A percentile compares a stretch with the other conserved stretches of the same genome.
Evolutionary conservation across 2,113 vertebrate genomes (phyloP).

Genomic region (Pungitius pungitius): DNA sequence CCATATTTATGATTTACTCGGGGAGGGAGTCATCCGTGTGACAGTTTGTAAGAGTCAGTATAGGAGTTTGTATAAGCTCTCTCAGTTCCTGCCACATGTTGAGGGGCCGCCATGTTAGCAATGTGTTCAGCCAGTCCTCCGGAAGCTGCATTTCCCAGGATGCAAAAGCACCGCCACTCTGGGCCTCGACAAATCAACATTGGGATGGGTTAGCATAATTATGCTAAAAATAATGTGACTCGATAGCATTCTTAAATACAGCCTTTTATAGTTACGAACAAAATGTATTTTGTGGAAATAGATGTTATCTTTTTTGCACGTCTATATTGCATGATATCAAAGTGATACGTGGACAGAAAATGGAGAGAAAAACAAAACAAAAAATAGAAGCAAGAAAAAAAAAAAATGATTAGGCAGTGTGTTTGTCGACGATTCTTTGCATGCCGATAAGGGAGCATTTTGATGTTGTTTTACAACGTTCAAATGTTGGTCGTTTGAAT

Average conservation of each 20-base stretch:
- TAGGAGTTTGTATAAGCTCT: conserved; percentile 68
- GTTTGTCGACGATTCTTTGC: conserved; percentile 80
- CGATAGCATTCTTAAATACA: conserved; percentile 84
- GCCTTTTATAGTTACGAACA: conserved; percentile 84
- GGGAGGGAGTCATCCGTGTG: conserved; percentile 47
- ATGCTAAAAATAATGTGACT: conserved; percentile 81
- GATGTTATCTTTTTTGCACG: conserved; percentile 88
- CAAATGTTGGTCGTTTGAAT: conserved; percentile 53
- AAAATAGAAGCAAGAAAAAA: conserved; percentile 54
- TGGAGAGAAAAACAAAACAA: conserved; percentile 64
- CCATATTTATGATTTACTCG: conserved; percentile 77
- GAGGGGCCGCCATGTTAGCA: conserved; percentile 65
- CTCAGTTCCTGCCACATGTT: conserved; percentile 67
- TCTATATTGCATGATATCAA: conserved; percentile 86
- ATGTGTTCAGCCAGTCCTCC: conserved; percentile 67
- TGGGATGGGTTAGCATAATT: conserved; percentile 77
- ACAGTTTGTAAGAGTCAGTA: conserved; percentile 66
- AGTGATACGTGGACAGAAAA: conserved; percentile 80
- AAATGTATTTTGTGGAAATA: conserved; percentile 87
- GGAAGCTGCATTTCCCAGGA: conserved; percentile 70
- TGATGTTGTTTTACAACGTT: conserved; percentile 74
- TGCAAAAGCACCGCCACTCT: conserved; percentile 74
- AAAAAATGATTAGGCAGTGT: conserved; percentile 67
- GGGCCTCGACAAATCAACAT: conserved; percentile 74
- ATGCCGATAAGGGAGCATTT: conserved; percentile 81